Percentiles rank a stretch among this genome's conserved stretches.
Conservation (phyloP, 2,888 invertebrate species). For the Heliconius aoede region DNA sequence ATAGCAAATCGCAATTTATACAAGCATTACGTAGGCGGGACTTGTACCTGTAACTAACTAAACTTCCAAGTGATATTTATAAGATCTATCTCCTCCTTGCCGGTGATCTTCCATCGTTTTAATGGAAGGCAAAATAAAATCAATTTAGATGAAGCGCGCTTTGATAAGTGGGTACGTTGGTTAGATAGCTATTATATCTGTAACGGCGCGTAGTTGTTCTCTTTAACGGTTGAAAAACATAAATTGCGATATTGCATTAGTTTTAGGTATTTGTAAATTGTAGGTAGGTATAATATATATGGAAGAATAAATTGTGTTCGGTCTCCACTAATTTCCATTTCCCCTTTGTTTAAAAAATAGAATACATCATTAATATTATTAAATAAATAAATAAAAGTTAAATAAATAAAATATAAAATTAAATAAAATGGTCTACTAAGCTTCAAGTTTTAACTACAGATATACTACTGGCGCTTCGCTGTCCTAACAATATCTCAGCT, state of each 20-base stretch:
- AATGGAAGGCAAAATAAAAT: conserved; percentile 38
- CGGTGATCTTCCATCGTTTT: conserved; percentile 41
- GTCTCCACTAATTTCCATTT: not conserved
- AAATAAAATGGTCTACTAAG: no score
- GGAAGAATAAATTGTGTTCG: not conserved
- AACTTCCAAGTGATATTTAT: conserved; percentile 41
- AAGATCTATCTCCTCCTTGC: conserved; percentile 38
- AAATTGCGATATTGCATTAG: not conserved
- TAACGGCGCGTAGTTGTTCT: not conserved
- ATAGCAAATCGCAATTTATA: conserved; percentile 79
- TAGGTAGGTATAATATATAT: not conserved
- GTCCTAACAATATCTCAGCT: no score
- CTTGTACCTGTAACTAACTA: conserved; percentile 32
- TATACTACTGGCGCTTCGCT: no score
- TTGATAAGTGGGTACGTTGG: conserved; percentile 32
- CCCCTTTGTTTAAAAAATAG: no score
- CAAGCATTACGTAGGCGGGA: conserved; percentile 56
- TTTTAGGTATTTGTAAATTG: not conserved
- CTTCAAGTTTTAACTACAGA: no score
- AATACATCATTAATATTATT: no score
- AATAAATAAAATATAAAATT: no score
- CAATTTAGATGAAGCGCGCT: conserved; percentile 35
- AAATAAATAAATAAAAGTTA: no score
- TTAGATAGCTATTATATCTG: conserved; percentile 18
- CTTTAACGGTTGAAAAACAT: not conserved